phyloP scores from a whole-genome alignment of 2,888 invertebrate species.

The Eubasilissa splendida region DNA sequence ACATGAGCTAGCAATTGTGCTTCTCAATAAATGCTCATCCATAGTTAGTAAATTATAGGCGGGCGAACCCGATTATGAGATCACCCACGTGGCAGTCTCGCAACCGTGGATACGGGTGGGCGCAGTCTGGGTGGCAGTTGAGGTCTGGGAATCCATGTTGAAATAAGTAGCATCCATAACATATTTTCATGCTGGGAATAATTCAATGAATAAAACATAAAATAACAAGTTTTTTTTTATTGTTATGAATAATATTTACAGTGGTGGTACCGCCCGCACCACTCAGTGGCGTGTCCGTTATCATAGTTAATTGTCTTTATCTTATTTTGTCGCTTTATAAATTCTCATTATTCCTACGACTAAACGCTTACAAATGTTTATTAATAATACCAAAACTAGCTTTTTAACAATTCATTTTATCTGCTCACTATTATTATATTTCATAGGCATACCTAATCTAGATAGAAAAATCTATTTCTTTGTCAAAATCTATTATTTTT shows the following conservation, averaged over 20 bases:
- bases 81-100: too few species aligned
- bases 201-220: constrained; percentile 31
- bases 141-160: too few species aligned
- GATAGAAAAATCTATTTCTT: constrained; percentile 54
- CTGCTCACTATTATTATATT: constrained; percentile 45
- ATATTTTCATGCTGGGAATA: neutral
- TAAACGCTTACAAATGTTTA: constrained; percentile 42
- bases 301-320: constrained; percentile 7
- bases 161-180: too few species aligned
- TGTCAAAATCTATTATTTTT: constrained; percentile 49
- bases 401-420: constrained; percentile 42
- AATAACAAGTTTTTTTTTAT: constrained; percentile 50
- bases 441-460: constrained; percentile 49
- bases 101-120: too few species aligned
- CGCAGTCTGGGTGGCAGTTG: too few species aligned
- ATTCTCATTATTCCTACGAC: constrained; percentile 44
- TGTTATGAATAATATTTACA: constrained; percentile 47
- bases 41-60: too few species aligned
- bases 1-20: too few species aligned
- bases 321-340: constrained; percentile 34
- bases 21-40: too few species aligned
- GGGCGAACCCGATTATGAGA: too few species aligned
- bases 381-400: constrained; percentile 52
- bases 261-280: neutral
- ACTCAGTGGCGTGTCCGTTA: neutral